Base-by-base conservation (phyloP, 2,888 invertebrate genomes). In the Steromphala cineraria region DNA sequence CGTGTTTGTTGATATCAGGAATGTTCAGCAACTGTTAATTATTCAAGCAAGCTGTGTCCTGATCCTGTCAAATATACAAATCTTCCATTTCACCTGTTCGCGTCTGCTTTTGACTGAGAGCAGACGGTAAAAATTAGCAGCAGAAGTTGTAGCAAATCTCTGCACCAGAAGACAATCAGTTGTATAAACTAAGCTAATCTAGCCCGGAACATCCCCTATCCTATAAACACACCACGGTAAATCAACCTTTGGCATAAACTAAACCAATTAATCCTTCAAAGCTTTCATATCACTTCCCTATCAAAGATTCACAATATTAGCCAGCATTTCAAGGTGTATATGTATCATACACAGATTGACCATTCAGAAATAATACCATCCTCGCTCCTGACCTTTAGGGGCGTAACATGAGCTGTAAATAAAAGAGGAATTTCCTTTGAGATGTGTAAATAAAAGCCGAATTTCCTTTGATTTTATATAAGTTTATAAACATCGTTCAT, bases 101-200 rank as follows among this genome's bases (percentile, higher is more conserved):
- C 71, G 28, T 36, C 15, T 28, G 71, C 31, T 71, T 31, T 28
- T 40, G 36, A 17, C 19, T n/a, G 8, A n/a, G 71, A 36, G 19
- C 36, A 15, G 17, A 40, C 19, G 36, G 0, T 17, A 31, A 40
- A 28, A 71, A 71, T 71, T 71, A 71, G 31, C 71, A 36, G 28
- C 40, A 36, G 17, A 71, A 40, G 28, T 15, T 13, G 36, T 71
- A 71, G 19, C 71, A 19, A n/a, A 40, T 28, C 31, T 4, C 31
- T 5, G 31, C 31, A 31, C 17, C n/a, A 40, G 36, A 15, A 31
- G 5, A 17, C 17, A 36, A 40, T 71, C 31, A 31, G 19, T 40
- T 71, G 71, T 71, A 71, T 71, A 71, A 71, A 71, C 71, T 71
- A 71, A 71, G 71, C 71, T 71, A 71, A 71, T 71, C 71, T 71